phyloP scores from a whole-genome alignment of 2,888 invertebrate species.

The Eilema caniola region DNA sequence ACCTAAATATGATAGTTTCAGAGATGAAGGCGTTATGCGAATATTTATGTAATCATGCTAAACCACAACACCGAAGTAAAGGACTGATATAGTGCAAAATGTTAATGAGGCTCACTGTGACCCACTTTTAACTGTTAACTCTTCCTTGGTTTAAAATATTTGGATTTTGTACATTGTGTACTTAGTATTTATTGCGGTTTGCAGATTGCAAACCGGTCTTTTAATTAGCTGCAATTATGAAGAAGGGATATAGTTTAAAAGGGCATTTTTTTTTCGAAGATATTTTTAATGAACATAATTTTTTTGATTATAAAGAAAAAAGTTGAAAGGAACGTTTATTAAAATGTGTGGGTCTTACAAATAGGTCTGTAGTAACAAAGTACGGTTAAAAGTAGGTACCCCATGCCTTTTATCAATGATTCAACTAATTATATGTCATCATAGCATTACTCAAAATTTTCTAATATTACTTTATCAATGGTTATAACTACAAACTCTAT shows the following conservation, averaged over 20 bases:
- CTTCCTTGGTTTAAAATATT: background rate
- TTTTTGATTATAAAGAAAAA: too few relatives aligned
- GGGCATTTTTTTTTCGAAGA: too few relatives aligned
- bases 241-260: background rate
- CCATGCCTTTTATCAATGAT: too few relatives aligned
- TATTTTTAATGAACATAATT: too few relatives aligned
- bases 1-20: conserved; percentile 4
- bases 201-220: background rate
- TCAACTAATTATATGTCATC: too few relatives aligned
- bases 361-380: too few relatives aligned
- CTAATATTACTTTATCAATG: too few relatives aligned
- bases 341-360: too few relatives aligned
- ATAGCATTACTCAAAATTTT: too few relatives aligned
- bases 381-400: too few relatives aligned
- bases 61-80: conserved; percentile 10
- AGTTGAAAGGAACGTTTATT: too few relatives aligned
- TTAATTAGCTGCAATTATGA: background rate
- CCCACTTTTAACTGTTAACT: background rate
- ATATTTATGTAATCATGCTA: conserved; percentile 14
- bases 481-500: too few relatives aligned
- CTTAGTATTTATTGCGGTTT: background rate
- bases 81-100: conserved; percentile 12
- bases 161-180: background rate
- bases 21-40: conserved; percentile 7
- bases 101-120: conserved; percentile 14